Base-by-base conservation (phyloP, 1,140 invertebrate species). In the Helicoverpa zea region DNA sequence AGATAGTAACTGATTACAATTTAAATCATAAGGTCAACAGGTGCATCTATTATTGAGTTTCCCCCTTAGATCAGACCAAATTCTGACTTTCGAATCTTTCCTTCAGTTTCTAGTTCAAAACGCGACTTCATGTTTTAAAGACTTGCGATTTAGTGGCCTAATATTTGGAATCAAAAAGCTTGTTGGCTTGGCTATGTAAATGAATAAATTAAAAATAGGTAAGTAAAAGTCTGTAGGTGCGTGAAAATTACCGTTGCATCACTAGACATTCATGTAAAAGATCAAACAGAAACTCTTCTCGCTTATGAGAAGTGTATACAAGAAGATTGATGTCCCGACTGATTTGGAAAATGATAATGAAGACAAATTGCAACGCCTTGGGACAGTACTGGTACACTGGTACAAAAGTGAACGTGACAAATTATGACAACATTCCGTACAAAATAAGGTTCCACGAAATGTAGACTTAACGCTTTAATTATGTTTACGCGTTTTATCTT, bases 331-430 rank as follows among this genome's bases (percentile, higher is more conserved):
- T 61, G 58, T 59, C 12, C 73, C 18, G 11, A 23, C n/a, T 51
- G 58, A 75, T 75, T 61, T 59, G n/a, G 58, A 61, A 74, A 74
- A 49, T 63, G 54, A 11, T 75, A 75, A 75, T 75, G 73, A 75
- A 75, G 58, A 75, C 58, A 75, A 75, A 75, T 75, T 75, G 73
- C 66, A 70, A 29, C 13, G 49, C 18, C 49, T 54, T 12, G 47
- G 23, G 66, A 54, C 35, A 23, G 23, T 23, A 23, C 23, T 23
- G 23, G 23, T 43, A 9, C 9, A 43, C 63, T 70, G 18, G 64
- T 51, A 29, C 49, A 52, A 70, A 70, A 70, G 11, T 59, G 56
- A 49, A 75, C 1, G 56, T 75, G 58, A 75, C 43, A 63, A 75
- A 75, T 75, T 75, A 52, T 70, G 66, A 75, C 43, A 29, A 61